phyloP scores from a whole-genome alignment of 30 jellyfish, hydroid and myxozoan genomes.

The Cassiopea andromeda region DNA sequence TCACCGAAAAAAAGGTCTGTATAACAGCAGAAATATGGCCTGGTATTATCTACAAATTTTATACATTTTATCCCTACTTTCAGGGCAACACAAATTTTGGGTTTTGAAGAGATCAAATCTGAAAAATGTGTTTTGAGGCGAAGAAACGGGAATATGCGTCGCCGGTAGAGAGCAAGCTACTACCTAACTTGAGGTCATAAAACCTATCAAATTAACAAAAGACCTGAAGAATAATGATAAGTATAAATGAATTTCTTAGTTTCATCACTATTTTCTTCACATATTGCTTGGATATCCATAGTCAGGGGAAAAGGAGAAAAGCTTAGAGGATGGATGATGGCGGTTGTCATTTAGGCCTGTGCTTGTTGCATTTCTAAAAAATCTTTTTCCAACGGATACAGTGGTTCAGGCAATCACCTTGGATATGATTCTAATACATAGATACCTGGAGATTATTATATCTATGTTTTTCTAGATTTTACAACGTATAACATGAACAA shows the following conservation, averaged over 20 bases:
- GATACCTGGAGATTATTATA: slow-evolving; percentile 17
- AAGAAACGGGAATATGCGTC: neutral
- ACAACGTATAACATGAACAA: neutral
- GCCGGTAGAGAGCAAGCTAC: neutral
- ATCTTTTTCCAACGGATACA: neutral
- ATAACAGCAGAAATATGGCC: neutral
- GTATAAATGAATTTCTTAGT: too few relatives aligned
- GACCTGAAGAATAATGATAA: neutral
- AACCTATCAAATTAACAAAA: neutral
- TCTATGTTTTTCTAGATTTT: neutral
- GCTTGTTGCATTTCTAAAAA: slow-evolving; percentile 45
- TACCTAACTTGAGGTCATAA: neutral
- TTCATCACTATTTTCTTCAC: neutral
- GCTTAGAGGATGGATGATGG: slow-evolving; percentile 50
- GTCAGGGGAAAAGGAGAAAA: slow-evolving; percentile 13
- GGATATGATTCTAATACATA: neutral
- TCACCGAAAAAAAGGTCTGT: neutral
- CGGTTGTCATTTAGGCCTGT: slow-evolving; percentile 78
- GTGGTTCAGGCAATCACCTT: too few relatives aligned
- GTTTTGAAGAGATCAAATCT: slow-evolving; percentile 14
- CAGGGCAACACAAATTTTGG: neutral
- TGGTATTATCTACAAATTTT: neutral
- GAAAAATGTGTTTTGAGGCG: slow-evolving; percentile 5
- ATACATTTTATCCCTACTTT: neutral
- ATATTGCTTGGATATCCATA: neutral